Percentiles rank a stretch among this genome's conserved stretches.
phyloP scores from a whole-genome alignment of 2,888 invertebrate genomes.

The Apamea anceps region DNA sequence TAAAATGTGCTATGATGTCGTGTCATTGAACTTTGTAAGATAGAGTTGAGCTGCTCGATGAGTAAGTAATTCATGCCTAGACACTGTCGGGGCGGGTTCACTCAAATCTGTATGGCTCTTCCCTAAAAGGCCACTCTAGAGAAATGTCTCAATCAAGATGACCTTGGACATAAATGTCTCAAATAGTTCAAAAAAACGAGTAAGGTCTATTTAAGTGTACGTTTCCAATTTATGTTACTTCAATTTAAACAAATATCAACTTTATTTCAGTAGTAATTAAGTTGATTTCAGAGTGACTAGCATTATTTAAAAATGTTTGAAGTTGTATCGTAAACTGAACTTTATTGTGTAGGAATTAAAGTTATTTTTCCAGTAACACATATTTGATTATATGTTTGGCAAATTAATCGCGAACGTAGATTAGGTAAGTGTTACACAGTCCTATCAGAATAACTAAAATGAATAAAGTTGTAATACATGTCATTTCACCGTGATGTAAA shows the following conservation, averaged over 20 bases:
- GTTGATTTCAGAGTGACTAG: no score
- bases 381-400: no score
- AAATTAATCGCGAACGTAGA: no score
- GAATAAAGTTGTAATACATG: background rate
- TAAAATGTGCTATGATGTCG: background rate
- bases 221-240: no score
- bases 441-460: background rate
- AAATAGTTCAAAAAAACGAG: background rate
- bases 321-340: no score
- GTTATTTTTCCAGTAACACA: no score
- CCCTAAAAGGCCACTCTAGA: conserved; percentile 37
- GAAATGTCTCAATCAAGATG: conserved; percentile 29
- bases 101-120: conserved; percentile 41
- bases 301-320: no score
- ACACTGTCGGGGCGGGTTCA: conserved; percentile 17
- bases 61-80: conserved; percentile 54
- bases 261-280: no score
- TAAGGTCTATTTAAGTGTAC: no score
- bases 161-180: conserved; percentile 5
- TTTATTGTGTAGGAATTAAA: no score
- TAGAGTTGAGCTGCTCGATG: conserved; percentile 35
- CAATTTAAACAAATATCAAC: no score
- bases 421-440: background rate
- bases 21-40: conserved; percentile 39
- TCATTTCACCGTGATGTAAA: no score